Base-by-base conservation (phyloP, 2,113 vertebrate species). In the Podarcis cretensis region DNA sequence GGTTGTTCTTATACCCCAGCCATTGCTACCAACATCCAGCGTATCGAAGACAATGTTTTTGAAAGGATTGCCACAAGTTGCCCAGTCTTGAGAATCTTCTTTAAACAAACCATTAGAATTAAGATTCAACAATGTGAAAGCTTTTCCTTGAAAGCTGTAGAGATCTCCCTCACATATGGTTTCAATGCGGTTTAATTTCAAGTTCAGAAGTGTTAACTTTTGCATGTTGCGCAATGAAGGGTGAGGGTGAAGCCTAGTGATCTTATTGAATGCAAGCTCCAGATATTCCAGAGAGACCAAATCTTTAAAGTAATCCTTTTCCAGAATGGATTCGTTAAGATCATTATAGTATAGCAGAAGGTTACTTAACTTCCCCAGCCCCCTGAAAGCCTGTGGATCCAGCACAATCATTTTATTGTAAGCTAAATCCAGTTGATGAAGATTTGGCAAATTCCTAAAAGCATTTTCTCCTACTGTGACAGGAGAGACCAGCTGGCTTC, bases 1-100 rank as follows among this genome's bases (percentile, higher is more conserved):
- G 0, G 81, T 84, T 30, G 2, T 5, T 5, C 88, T 40, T 5
- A 87, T 71, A 1, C 16, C 85, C 87, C 98, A 97, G 68, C 95
- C 93, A 40, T 92, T 98, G 0, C 0, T 0, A 9, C 97, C 97
- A 65, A 98, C 87, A 9, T 98, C 96, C 2, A 99, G 90, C 1
- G 7, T 68, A 0, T 87, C 20, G 66, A 99, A 95, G 1, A 86
- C 43, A 85, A 98, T 96, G 59, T 95, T 95, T 94, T 87, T 96
- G 78, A 99, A 98, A 0, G 98, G 98, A 93, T 98, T 99, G 86
- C 94, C 94, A 63, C 98, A 99, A 9, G 40, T 82, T 27, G 74
- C 84, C 98, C 97, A 98, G 89, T 94, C 89, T 21, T 23, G 5
- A 0, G 71, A 1, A 54, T 59, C 43, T 43, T 37, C 89, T 23